phyloP scores from a whole-genome alignment of 2,797 vertebrate species.

The Buphagus erythrorhynchus region DNA sequence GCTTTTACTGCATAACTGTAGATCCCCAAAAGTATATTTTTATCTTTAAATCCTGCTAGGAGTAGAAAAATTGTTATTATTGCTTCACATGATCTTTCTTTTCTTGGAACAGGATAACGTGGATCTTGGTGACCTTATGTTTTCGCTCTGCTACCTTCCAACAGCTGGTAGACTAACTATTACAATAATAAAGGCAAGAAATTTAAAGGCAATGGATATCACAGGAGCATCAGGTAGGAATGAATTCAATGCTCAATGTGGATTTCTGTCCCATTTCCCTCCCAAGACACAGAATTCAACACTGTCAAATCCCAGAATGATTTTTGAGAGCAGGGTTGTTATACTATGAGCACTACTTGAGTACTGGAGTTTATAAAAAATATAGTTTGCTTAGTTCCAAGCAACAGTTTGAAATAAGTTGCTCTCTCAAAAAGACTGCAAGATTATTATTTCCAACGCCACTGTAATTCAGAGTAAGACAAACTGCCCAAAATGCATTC shows the following conservation, averaged over 20 bases:
- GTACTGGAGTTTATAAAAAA: not conserved
- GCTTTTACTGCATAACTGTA: not conserved
- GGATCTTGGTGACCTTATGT: conserved; percentile 99
- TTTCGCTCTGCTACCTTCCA: conserved; percentile 97
- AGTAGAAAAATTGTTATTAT: not conserved
- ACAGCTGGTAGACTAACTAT: conserved; percentile 97
- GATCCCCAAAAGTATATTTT: not conserved
- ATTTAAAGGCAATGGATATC: conserved; percentile 99
- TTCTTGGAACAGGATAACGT: conserved; percentile 90
- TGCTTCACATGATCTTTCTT: conserved; percentile 14
- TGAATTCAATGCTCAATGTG: not conserved
- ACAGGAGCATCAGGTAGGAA: conserved; percentile 95
- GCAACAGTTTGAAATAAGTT: not conserved
- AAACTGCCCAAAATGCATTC: not conserved
- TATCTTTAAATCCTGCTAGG: not conserved
- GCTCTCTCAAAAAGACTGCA: not conserved
- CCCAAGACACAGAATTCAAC: not conserved
- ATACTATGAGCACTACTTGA: not conserved
- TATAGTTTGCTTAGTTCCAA: not conserved
- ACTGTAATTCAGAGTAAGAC: not conserved
- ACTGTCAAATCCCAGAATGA: not conserved
- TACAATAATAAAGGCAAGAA: conserved; percentile 97
- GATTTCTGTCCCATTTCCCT: not conserved
- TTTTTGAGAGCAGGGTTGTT: not conserved
- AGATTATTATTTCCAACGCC: not conserved